Base-by-base conservation (phyloP, 1,140 invertebrate species). In the Phocides pigmalion region DNA sequence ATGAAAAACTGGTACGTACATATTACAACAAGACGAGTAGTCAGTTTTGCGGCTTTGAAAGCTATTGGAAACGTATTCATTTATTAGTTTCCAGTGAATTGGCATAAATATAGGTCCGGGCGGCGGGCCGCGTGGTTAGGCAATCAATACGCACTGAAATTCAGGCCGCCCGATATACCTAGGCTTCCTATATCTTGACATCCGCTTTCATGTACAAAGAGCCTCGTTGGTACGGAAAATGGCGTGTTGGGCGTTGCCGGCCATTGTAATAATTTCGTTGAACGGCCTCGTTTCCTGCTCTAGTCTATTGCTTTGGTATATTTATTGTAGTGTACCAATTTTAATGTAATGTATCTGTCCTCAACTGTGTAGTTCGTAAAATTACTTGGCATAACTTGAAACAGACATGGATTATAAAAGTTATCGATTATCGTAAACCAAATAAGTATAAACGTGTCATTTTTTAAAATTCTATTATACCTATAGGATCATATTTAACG, bases 91-190 rank as follows among this genome's bases (percentile, higher is more conserved):
- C 35, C 14, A 56, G n/a, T 15, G 51, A 41, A 42, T 56, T 25
- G 25, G 41, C 54, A 22, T 58, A 17, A 58, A 58, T 58, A 58
- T 42, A 56, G 51, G 51, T 42, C 51, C 39, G 20, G 20, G 51
- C 51, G 51, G 17, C 20, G 46, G 9, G 15, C 17, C 22, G 22
- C 15, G 47, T 50, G 22, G 22, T 50, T 50, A 50, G 56, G 44
- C 49, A 62, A 69, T 69, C 67, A 53, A 69, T 69, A 65, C 67
- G 39, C 62, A 58, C 63, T 69, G 62, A 65, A 56, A 62, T 69
- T 65, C 51, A 69, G 67, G 63, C 50, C 67, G 64, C 37, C 44
- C 66, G 8, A 56, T 20, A 56, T 56, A 42, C 20, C 51, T 41
- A 56, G 51, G 37, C 37, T 41, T 56, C 51, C 51, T 56, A 56